Evolutionary conservation across 2,113 vertebrate genomes (phyloP).

Genomic region (Pteropus alecto): DNA sequence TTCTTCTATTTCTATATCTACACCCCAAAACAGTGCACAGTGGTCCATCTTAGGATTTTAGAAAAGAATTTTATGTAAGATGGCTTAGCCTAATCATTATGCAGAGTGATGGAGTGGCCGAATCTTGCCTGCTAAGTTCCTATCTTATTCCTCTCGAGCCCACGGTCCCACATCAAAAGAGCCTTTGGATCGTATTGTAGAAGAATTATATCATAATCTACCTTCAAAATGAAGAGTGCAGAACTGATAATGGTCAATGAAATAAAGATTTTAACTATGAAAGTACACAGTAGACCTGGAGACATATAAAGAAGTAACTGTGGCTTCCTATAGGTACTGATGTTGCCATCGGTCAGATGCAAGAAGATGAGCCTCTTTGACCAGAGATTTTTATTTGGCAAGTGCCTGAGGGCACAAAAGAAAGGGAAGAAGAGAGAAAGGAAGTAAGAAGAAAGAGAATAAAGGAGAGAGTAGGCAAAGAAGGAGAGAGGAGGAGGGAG

Average conservation of each 20-base stretch:
- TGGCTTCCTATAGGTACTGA: background rate
- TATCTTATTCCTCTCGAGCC: background rate
- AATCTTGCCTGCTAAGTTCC: background rate
- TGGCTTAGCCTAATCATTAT: background rate
- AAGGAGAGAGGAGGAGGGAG: background rate
- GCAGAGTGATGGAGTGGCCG: background rate
- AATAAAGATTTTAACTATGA: background rate
- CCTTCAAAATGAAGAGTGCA: background rate
- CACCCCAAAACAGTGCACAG: background rate
- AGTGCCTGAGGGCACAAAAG: background rate
- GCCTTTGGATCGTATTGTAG: background rate
- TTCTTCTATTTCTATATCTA: background rate
- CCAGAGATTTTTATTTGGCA: background rate
- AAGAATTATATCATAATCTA: background rate
- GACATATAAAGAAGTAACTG: background rate
- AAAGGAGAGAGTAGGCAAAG: background rate
- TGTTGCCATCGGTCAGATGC: background rate
- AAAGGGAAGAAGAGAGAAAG: background rate
- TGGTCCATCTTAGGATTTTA: background rate
- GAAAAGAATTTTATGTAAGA: background rate
- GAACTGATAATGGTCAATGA: background rate
- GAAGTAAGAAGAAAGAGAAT: rapidly evolving
- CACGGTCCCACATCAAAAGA: background rate
- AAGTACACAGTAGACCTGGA: background rate
- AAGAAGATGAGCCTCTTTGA: background rate